Evolutionary conservation across 1,140 invertebrate genomes (phyloP), one percentile per base, ranked within the genome.

Genomic region (Calephelis nemesis): DNA sequence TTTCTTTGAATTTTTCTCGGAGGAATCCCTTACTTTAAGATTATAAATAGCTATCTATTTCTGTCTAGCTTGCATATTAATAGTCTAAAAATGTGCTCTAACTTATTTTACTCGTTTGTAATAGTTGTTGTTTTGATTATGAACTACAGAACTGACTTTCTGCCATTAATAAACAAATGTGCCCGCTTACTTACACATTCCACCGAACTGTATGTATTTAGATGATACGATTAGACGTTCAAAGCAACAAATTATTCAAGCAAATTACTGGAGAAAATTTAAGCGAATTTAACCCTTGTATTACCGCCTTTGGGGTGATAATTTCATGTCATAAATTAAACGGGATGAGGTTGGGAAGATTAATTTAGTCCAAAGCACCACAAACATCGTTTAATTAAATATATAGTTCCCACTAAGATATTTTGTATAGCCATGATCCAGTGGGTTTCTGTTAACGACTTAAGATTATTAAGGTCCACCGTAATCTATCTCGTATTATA

Each of bases 381-480:
- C 52, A 58, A 30, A 58, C 52, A 58, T 30, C 52, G 30, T 58
- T 58, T 58, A 58, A 58, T 58, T 58, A 58, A 58, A 58, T 58
- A 58, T 39, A 58, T 58, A 58, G 52, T 58, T 58, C 0, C 19
- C 19, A 58, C 19, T 39, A 39, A 58, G 30, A 39, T 39, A 58
- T 39, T 58, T 58, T 58, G 52, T 58, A 19, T 39, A 30, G 30
- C 19, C 15, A 2, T 39, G 19, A 58, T 39, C 52, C 52, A 58
- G 19, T 58, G n/a, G 5, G 40, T 47, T 30, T 15, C 4, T 47
- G 15, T 47, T 47, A 47, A 63, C 42, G 42, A 12, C 47, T n/a
- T 45, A 45, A 45, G 4, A 45, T 45, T 45, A 45, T 45, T 45
- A 45, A 45, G 42, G 42, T 9, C 42, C 42, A 45, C 7, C 42